Evolutionary conservation across 2,113 vertebrate genomes (phyloP), one percentile per base, ranked within the genome.

Genomic region (Herpailurus yagouaroundi): DNA sequence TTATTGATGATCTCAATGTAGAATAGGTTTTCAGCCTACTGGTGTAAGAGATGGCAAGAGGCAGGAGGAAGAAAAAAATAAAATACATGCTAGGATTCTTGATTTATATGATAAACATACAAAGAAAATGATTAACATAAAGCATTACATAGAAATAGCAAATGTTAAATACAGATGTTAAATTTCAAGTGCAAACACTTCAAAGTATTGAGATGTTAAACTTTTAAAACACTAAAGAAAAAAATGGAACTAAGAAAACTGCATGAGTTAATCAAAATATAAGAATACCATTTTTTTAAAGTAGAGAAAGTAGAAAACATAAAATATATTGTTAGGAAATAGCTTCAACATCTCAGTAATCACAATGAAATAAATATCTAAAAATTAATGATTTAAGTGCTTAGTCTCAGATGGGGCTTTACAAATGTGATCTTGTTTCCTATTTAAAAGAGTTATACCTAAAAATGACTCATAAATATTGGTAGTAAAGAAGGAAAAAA

Each of bases 211-310:
- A 55, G 41, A 81, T 95, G 14, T 89, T 83, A 97, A 57, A 48
- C 4, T 92, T 95, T 79, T 7, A 95, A 94, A 63, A 19, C 27
- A 84, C 41, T 94, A 94, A n/a, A 63, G 63, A 88, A 95, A 95
- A 81, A 81, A 64, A 50, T 60, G 12, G 9, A 89, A 55, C 1
- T 33, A 64, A 66, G 23, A 84, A 89, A 92, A 83, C 66, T 48
- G 7, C 27, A 92, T 50, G 2, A 94, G 77, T 87, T 94, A 21
- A 96, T 80, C 16, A 63, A 92, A 76, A 95, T 1, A 80, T 29
- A 50, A 79, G 5, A 71, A 50, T 66, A 93, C 18, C 45, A 41
- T 1, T 69, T 57, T 68, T 77, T 9, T 41, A 57, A 92, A 94
- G 29, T 2, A 63, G 5, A 57, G 18, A 52, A 80, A 52, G 29